Percentiles rank a stretch among this genome's conserved stretches.
These are phyloP conservation scores for Malachius bipustulatus DNA, from an alignment of 2,888 invertebrate genomes.

Conservation along the genomic window DNA sequence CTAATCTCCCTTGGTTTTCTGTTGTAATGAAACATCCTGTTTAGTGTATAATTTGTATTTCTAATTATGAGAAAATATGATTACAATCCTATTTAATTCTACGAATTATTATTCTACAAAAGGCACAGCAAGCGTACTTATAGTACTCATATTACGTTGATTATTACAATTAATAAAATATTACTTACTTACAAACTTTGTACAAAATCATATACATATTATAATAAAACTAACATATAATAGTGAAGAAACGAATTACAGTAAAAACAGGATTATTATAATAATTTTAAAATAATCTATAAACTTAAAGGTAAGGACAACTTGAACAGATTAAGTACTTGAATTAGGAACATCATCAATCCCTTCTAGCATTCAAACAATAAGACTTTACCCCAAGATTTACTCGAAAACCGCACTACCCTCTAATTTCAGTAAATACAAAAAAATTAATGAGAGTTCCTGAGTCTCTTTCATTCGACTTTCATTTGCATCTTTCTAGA, in stretches of 20 bases:
- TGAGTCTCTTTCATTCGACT: too few species aligned
- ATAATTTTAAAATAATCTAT: conserved; percentile 6
- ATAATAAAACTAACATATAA: conserved; percentile 11
- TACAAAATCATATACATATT: conserved; percentile 22
- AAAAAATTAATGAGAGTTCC: too few species aligned
- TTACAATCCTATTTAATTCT: conserved; percentile 33
- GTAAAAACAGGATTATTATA: conserved; percentile 7
- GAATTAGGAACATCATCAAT: too few species aligned
- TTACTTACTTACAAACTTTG: conserved; percentile 22
- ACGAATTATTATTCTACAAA: conserved; percentile 31
- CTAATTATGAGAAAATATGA: conserved; percentile 34
- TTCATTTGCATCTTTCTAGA: too few species aligned
- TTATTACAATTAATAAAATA: conserved; percentile 3
- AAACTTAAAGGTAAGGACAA: not conserved
- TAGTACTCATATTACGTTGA: conserved; percentile 30
- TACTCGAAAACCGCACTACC: too few species aligned
- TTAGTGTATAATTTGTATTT: conserved; percentile 26
- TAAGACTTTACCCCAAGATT: too few species aligned
- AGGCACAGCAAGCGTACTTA: conserved; percentile 39
- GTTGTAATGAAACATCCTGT: not conserved
- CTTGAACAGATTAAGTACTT: not conserved
- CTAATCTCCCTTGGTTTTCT: too few species aligned
- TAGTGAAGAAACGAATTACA: conserved; percentile 8
- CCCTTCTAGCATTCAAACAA: too few species aligned
- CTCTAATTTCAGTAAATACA: too few species aligned